phyloP scores from a whole-genome alignment of 2,888 invertebrate genomes.

The Orchesella flavescens region DNA sequence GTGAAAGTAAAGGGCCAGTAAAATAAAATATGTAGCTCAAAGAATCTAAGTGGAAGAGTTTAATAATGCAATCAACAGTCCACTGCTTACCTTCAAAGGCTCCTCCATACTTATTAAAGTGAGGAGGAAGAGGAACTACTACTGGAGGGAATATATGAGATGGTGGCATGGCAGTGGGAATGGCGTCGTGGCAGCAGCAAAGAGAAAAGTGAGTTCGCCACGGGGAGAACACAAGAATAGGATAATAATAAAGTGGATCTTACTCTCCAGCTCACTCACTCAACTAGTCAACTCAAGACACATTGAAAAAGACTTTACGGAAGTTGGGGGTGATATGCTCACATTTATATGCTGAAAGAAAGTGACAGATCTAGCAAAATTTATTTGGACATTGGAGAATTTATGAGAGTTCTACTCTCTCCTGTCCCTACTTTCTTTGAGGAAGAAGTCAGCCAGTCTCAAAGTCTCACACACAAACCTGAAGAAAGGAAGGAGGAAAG shows the following conservation, averaged over 20 bases:
- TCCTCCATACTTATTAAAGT: not conserved
- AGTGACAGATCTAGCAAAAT: conserved; percentile 61
- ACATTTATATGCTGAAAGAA: conserved; percentile 65
- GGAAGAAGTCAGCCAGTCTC: not conserved
- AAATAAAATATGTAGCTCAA: conserved; percentile 2
- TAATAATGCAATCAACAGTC: conserved; percentile 48
- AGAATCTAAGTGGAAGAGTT: conserved; percentile 17
- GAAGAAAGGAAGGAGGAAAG: conserved; percentile 17
- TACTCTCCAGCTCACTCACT: conserved; percentile 18
- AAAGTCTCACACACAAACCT: no score
- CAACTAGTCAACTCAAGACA: conserved; percentile 39
- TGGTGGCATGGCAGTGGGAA: not conserved
- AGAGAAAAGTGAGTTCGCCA: conserved; percentile 39
- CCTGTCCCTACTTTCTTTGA: not conserved
- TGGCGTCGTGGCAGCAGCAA: not conserved
- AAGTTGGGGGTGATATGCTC: conserved; percentile 57
- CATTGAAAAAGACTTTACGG: conserved; percentile 49
- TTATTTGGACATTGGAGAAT: conserved; percentile 66
- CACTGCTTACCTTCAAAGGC: not conserved
- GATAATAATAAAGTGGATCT: conserved; percentile 53
- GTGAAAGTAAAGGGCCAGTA: not conserved
- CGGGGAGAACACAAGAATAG: conserved; percentile 32
- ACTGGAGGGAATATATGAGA: not conserved
- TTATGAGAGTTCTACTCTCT: conserved; percentile 52
- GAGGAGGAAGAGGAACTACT: not conserved